Conservation (phyloP, 2,113 vertebrate species). For the Microcebus ravelobensis region DNA sequence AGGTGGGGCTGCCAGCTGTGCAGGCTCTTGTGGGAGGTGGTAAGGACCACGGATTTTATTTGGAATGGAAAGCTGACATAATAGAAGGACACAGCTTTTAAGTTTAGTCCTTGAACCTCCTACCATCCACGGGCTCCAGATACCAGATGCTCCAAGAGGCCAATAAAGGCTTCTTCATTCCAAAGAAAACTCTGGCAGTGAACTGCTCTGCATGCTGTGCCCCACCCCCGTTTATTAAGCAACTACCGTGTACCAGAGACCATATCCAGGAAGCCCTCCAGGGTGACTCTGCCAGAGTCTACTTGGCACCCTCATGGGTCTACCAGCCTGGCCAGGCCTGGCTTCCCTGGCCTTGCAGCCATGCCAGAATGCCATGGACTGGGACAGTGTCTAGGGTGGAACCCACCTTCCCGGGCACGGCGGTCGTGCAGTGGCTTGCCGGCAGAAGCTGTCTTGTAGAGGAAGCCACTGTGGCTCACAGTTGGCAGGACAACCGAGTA, state of each 20-base stretch:
- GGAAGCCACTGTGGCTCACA: conserved; percentile 93
- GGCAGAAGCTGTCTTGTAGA: conserved; percentile 95
- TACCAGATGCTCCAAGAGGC: not conserved
- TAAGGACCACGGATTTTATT: not conserved
- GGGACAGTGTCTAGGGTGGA: accelerated
- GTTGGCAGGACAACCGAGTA: conserved; percentile 88
- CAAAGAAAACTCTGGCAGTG: not conserved
- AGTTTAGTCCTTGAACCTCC: not conserved
- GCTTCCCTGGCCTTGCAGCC: not conserved
- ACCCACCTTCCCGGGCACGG: conserved; percentile 91
- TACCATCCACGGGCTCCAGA: not conserved
- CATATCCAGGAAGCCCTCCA: not conserved
- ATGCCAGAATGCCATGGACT: not conserved
- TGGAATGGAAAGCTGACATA: not conserved
- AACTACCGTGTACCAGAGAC: not conserved
- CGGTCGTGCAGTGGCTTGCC: conserved; percentile 89
- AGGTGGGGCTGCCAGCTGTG: not conserved
- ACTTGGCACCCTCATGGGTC: not conserved
- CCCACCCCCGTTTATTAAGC: not conserved
- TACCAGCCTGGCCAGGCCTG: not conserved
- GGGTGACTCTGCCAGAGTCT: not conserved
- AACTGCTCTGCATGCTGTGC: not conserved
- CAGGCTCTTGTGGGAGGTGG: not conserved
- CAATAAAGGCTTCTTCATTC: not conserved
- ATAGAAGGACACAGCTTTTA: not conserved